Base-by-base conservation (phyloP, 2,797 vertebrate genomes). In the Molossus alvarezi region DNA sequence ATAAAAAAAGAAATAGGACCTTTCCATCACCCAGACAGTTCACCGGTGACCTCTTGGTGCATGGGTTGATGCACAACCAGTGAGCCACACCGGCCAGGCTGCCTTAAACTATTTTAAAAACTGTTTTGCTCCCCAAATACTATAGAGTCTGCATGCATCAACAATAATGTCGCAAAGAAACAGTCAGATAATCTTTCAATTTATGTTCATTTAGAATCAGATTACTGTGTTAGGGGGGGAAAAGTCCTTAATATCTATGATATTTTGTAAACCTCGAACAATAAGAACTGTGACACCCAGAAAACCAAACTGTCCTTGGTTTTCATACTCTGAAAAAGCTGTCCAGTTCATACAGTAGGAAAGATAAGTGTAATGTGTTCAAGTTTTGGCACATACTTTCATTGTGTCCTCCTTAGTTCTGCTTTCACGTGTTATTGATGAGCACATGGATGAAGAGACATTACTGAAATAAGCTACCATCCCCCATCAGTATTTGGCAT, bases 311-410 rank as follows among this genome's bases (percentile, higher is more conserved):
- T 1, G 5, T 45, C 41, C 57, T 57, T 96, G 25, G 13, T 37
- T 91, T 76, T 29, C 13, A 27, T 29, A n/a, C 7, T 79, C 57
- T 90, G 57, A 55, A 85, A 77, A 92, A 62, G 62, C 75, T 93
- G 10, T 29, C 33, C 48, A 27, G 3, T 62, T 80, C 37, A 18
- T 71, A 18, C 45, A 60, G 15, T 9, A 65, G 45, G 5, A 91
- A 90, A 80, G 13, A 5, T 53, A 33, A 58, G 14, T 37, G 1
- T 57, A 71, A 51, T 51, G 5, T 17, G 18, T 69, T 90, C 64
- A 57, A 9, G 9, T 75, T 95, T 51, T 41, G 41, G 53, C 48
- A 76, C 41, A 72, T 25, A 51, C 55, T 60, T 37, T 86, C 58
- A 67, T 57, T 48, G 17, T 80, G 80, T 73, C 45, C 25, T 94